Base-by-base conservation (phyloP, 2,888 invertebrate genomes). In the Pseudeuparius sepicola region DNA sequence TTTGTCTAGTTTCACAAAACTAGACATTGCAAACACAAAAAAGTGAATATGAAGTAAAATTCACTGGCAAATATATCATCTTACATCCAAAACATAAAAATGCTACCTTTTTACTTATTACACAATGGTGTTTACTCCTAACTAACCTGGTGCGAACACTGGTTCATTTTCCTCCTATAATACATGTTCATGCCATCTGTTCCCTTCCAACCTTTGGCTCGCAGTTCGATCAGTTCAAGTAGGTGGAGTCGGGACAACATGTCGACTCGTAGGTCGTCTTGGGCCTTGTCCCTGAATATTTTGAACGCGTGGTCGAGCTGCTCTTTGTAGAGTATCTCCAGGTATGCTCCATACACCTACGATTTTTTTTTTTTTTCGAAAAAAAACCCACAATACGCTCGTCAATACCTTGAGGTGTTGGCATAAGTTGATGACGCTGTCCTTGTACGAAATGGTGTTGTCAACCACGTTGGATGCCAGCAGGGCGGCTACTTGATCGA, bases 191-290 rank as follows among this genome's bases (percentile, higher is more conserved):
- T 79, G 51, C 83, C 79, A 61, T 86, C 84, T 47, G 76, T 79
- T 42, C 81, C 78, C 57, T 83, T 79, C 93, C 93, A 93, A 56
- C 83, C 78, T 64, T 85, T 85, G 43, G 92, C 92, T 59, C 93
- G 73, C 57, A 93, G 68, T 67, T 94, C 93, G 53, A 94, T 88
- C 44, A 93, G 70, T 68, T 93, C 90, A 59, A 94, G 76, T 54
- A 93, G 72, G 63, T 86, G 82, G 57, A 88, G 73, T 63, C 90
- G 75, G 53, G 86, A 84, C 63, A 83, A 76, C 59, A 83, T 75
- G 59, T 88, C 88, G 54, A 92, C 68, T 60, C 80, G 75, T 61
- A 84, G 83, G 63, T 88, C 84, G 64, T 88, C 86, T 62, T 86
- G 83, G 53, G 86, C 86, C 53, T 85, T 87, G 67, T 89, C 87